A percentile compares a stretch with the other conserved stretches of the same genome.
These are phyloP conservation scores for Cephalopholis sonnerati DNA, from an alignment of 2,113 vertebrate genomes.

Conservation along the genomic window DNA sequence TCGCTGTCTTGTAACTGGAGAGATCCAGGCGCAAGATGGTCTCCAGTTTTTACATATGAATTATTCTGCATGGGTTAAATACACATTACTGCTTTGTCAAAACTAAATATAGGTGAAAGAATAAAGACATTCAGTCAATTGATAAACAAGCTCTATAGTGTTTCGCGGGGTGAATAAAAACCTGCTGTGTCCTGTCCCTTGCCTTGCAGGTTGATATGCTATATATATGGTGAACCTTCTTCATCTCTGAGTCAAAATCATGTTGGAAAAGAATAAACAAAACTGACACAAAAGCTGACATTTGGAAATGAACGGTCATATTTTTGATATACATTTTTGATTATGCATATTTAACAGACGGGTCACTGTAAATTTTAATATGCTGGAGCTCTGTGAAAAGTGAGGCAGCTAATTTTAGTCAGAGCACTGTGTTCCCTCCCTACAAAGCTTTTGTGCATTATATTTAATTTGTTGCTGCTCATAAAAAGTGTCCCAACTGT, in stretches of 20 bases:
- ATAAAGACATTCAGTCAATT: background rate
- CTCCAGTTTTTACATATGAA: background rate
- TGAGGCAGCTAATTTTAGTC: background rate
- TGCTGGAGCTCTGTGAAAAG: background rate
- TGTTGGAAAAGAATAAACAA: background rate
- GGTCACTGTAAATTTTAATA: background rate
- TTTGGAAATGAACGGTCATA: background rate
- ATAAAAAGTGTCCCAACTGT: conserved; percentile 43
- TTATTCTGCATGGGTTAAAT: background rate
- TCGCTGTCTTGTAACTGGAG: too few species aligned
- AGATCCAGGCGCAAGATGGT: too few species aligned
- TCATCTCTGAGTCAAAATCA: too few species aligned
- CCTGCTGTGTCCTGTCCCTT: too few species aligned
- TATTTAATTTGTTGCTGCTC: conserved; percentile 45
- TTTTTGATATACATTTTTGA: background rate
- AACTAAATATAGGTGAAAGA: background rate
- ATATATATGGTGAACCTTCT: too few species aligned
- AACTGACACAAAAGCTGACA: background rate
- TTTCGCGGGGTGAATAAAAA: background rate
- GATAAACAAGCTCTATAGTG: background rate
- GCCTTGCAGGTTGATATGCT: too few species aligned
- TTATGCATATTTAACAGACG: background rate
- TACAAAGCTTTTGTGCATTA: conserved; percentile 24
- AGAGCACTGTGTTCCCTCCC: background rate
- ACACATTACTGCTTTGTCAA: background rate